Evolutionary conservation across 2,113 vertebrate species (phyloP), one percentile per base, ranked within the genome.

Genomic region (Daboia siamensis): DNA sequence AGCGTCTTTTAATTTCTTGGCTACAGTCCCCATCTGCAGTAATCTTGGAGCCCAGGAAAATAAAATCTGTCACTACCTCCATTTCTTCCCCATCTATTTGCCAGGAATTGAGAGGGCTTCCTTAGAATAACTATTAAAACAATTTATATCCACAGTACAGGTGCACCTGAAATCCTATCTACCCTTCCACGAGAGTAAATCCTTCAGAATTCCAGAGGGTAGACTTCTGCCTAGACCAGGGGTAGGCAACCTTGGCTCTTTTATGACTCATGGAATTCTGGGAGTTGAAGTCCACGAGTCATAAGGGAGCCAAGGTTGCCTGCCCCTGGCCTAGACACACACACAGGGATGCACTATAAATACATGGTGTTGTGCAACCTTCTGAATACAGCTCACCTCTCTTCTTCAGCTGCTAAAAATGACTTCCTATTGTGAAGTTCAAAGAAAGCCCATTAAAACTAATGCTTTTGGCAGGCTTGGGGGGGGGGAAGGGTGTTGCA

Each of bases 381-480:
- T 61, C 39, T 29, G 39, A 61, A 61, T 48, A 89, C 23, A 48
- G 39, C 56, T 61, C 20, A 46, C 7, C 88, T 46, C 55, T 59
- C 24, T 54, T 51, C 39, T 89, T 89, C 6, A 3, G 23, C 6
- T 46, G 88, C 26, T 61, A 89, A 17, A 51, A 85, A 13, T n/a
- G 33, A 29, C n/a, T 24, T 90, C 48, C 15, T 33, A 48, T 44
- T 3, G 2, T 57, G 15, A 59, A 54, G 29, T 93, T 90, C 15
- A 86, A 86, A 90, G 56, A 90, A 90, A 95, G 91, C 94, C 48
- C 89, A 39, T 91, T 95, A 89, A 94, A 90, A 96, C 92, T 94
- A 95, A 88, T 93, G 86, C 93, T 48, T 88, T 10, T 56, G 89
- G 54, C 56, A 74, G 94, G 93, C 93, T 93, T 8, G n/a, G 54